These are phyloP conservation scores for Proterorhinus semilunaris DNA, from an alignment of 2,113 vertebrate species.

Conservation along the genomic window DNA sequence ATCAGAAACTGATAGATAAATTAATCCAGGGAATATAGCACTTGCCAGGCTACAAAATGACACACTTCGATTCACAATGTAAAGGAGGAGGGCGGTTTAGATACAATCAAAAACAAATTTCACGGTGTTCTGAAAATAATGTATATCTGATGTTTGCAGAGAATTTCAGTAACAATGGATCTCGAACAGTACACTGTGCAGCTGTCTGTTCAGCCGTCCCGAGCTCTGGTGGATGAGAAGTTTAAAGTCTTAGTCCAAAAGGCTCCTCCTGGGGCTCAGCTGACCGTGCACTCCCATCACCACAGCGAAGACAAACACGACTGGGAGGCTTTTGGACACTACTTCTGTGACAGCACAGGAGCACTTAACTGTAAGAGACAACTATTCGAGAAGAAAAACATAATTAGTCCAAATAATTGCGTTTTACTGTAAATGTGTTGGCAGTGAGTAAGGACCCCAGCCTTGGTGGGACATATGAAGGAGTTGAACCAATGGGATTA, in stretches of 20 bases:
- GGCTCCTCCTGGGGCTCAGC: slow-evolving; percentile 23
- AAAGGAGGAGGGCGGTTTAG: no score
- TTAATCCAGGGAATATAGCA: no score
- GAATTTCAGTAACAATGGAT: slow-evolving; percentile 36
- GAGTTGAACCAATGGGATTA: slow-evolving; percentile 74
- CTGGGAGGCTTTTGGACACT: slow-evolving; percentile 73
- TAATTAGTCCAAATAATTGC: neutral
- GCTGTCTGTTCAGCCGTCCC: slow-evolving; percentile 58
- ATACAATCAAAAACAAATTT: no score
- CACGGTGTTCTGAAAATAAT: no score
- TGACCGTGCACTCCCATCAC: slow-evolving; percentile 61
- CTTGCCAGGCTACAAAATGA: no score
- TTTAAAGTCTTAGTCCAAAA: slow-evolving; percentile 54
- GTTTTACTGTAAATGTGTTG: neutral
- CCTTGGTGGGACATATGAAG: slow-evolving; percentile 72
- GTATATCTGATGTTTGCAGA: neutral
- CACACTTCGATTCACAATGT: no score
- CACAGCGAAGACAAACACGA: slow-evolving; percentile 58
- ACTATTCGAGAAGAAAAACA: neutral
- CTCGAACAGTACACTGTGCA: slow-evolving; percentile 21
- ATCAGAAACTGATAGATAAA: no score
- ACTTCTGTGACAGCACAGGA: slow-evolving; percentile 47
- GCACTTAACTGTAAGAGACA: slow-evolving; percentile 47
- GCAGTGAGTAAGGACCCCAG: slow-evolving; percentile 65
- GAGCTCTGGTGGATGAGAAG: slow-evolving; percentile 67